Evolutionary conservation across 53 echinoderm and acorn worm genomes (phyloP), one percentile per base, ranked within the genome.

Genomic region (Henricia sp.): DNA sequence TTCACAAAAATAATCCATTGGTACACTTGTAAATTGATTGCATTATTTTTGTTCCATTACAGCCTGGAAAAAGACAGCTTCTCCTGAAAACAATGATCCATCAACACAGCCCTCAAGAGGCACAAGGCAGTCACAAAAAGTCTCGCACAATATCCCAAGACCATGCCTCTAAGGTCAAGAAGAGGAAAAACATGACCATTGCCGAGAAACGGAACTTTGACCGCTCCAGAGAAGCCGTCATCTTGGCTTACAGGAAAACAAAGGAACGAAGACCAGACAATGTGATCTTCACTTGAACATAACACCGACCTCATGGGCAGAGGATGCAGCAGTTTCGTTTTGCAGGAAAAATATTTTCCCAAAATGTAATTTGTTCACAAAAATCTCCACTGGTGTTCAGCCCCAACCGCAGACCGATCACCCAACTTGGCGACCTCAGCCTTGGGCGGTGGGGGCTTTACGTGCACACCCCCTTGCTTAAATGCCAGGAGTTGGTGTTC

Each of bases 171-270:
- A 68, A 83, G 70, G 19, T 55, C 69, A 83, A 70, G 52, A 68
- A 69, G 83, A 68, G 83, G 69, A 83, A 69, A 52, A 3, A 83
- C 41, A 83, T 83, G 83, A 69, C 68, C 53, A 54, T 39, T 40
- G 68, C 83, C 38, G 83, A 83, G 69, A 83, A 83, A 56, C 50
- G 83, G 17, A 83, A 53, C 54, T 83, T 83, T 83, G 83, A 83
- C 52, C 68, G 70, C 2, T 37, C 68, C 0, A 68, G 83, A 55
- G 53, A 83, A 50, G 69, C 83, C 36, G 83, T 70, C 55, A 83
- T 83, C 54, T 40, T 69, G 68, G 83, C 83, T 24, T 83, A 83
- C 69, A 14, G 83, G 28, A 55, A 69, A 9, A 29, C 70, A 19
- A 83, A 83, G 51, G 83, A 50, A 32, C 80, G 59, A 28, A 27